Evolutionary conservation across 1,140 invertebrate genomes (phyloP).

Genomic region (Lordiphosa stackelbergi): DNA sequence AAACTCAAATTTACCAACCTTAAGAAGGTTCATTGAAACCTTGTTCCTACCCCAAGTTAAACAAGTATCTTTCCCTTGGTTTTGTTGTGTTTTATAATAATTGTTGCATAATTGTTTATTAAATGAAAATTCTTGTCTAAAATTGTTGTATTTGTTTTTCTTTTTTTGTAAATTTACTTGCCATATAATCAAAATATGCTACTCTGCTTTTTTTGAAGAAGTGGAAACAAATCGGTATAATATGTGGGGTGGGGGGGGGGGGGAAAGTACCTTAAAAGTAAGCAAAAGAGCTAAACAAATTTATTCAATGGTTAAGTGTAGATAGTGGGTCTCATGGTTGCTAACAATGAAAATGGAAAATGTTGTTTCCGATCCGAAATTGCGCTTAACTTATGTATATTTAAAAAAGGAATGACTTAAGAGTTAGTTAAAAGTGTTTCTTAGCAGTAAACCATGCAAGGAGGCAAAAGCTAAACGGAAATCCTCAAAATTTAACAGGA

Average conservation of each 20-base stretch:
- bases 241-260: neutral
- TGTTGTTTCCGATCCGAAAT: neutral
- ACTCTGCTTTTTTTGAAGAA: slow-evolving; percentile 23
- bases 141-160: slow-evolving; percentile 16
- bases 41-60: neutral
- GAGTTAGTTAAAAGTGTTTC: slow-evolving; percentile 66
- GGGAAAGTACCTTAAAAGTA: slow-evolving; percentile 25
- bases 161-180: slow-evolving; percentile 19
- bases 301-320: neutral
- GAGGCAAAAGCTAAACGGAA: no score
- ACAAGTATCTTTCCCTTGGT: neutral
- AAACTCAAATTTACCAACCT: no score
- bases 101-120: slow-evolving; percentile 40
- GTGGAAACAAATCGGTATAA: slow-evolving; percentile 8
- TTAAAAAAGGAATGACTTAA: slow-evolving; percentile 69
- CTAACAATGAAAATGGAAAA: slow-evolving; percentile 1
- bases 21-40: no score
- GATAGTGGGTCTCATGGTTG: no score
- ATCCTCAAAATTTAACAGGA: slow-evolving; percentile 41
- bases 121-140: slow-evolving; percentile 35
- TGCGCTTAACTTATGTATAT: slow-evolving; percentile 52
- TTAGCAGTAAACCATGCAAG: slow-evolving; percentile 55
- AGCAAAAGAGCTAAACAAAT: slow-evolving; percentile 23
- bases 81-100: slow-evolving; percentile 21
- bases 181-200: slow-evolving; percentile 33